These are phyloP conservation scores for Nixonia krombeini DNA, from an alignment of 1,140 invertebrate species.

Conservation along the genomic window DNA sequence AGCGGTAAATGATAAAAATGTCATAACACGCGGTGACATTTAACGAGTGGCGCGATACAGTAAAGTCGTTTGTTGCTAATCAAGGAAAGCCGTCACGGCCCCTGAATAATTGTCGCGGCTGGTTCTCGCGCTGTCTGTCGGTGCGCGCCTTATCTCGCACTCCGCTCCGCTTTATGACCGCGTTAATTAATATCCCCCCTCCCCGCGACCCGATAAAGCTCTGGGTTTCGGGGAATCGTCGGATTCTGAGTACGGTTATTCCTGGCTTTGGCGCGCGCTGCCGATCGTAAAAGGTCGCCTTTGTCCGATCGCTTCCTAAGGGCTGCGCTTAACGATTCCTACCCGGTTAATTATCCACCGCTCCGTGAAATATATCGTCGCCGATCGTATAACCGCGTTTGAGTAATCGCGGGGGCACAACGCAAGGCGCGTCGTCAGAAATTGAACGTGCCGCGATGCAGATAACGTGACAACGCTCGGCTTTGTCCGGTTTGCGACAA, in stretches of 20 bases:
- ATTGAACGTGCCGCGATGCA: constrained; percentile 33
- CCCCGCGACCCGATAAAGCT: constrained; percentile 33
- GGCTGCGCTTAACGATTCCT: constrained; percentile 17
- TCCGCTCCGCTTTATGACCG: constrained; percentile 29
- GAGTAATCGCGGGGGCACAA: constrained; percentile 24
- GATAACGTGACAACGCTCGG: constrained; percentile 25
- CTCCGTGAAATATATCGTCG: constrained; percentile 10
- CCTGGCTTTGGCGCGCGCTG: constrained; percentile 26
- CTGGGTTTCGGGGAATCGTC: constrained; percentile 53
- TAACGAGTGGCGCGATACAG: too few relatives aligned
- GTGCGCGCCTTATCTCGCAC: constrained; percentile 14
- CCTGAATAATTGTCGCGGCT: too few relatives aligned
- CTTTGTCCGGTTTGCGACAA: constrained; percentile 6
- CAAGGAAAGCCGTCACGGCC: too few relatives aligned
- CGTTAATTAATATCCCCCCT: constrained; percentile 46
- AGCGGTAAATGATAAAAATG: too few relatives aligned
- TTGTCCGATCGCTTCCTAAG: constrained; percentile 47
- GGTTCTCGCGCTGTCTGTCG: not conserved
- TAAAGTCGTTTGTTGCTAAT: too few relatives aligned
- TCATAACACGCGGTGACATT: too few relatives aligned
- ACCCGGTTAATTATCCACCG: constrained; percentile 31
- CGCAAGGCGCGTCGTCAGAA: constrained; percentile 32
- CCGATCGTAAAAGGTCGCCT: constrained; percentile 51
- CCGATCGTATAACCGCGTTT: constrained; percentile 24
- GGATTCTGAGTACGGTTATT: constrained; percentile 60